Evolutionary conservation across 2,113 vertebrate species (phyloP).

Genomic region (Lichenostomus cassidix): DNA sequence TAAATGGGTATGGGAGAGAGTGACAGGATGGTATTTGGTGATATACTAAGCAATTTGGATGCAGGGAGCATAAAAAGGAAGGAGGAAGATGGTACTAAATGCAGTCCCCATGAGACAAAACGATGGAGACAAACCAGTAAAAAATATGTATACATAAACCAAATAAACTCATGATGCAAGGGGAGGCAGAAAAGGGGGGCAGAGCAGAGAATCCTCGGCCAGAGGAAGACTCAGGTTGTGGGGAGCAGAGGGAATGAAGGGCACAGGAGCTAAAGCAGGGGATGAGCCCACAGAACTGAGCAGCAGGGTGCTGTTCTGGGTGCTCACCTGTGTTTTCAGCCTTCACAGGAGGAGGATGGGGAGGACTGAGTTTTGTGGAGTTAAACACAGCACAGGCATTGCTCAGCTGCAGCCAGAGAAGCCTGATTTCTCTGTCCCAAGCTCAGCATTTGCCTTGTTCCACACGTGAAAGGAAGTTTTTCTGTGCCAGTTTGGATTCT

Average conservation of each 20-base stretch:
- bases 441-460: too few species aligned
- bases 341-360: accelerated
- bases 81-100: not conserved
- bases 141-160: not conserved
- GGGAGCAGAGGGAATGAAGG: not conserved
- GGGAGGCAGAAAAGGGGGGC: not conserved
- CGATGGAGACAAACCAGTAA: not conserved
- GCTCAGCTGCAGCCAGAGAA: not conserved
- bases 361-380: not conserved
- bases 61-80: not conserved
- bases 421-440: not conserved
- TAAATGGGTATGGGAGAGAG: not conserved
- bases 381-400: not conserved
- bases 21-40: not conserved
- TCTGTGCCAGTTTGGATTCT: too few species aligned
- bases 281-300: not conserved
- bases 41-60: not conserved
- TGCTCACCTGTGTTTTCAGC: accelerated
- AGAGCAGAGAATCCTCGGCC: not conserved
- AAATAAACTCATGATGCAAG: not conserved
- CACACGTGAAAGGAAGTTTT: not conserved
- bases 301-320: not conserved
- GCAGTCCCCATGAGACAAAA: not conserved
- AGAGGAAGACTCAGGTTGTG: accelerated
- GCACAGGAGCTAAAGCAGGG: not conserved